Evolutionary conservation across 2,113 vertebrate species (phyloP), one percentile per base, ranked within the genome.

Genomic region (Ondatra zibethicus): DNA sequence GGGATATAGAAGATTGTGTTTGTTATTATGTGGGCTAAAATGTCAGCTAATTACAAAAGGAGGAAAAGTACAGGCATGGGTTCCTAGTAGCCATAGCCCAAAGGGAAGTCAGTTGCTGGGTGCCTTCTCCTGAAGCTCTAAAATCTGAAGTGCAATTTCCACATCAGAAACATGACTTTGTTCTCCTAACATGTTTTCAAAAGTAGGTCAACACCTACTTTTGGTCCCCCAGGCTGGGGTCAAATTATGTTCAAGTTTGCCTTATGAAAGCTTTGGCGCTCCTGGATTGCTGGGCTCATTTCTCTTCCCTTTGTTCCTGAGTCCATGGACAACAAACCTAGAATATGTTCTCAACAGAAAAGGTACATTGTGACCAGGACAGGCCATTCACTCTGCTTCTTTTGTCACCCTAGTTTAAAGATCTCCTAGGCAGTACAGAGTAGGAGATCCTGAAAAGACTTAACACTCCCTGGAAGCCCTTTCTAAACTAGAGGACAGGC

Each of bases 401-500:
- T 93, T 87, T 81, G 94, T 92, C 73, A 89, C 27, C 65, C 42
- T 19, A 42, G 45, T 93, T 78, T 50, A 92, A 94, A 92, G 50
- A 21, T 87, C 93, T 92, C 93, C 85, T 89, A 89, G 55, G 95
- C 61, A 70, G n/a, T 89, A 96, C 93, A 81, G 82, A 84, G 89
- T 29, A 94, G 47, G 86, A 81, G 94, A 82, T 91, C 91, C 5
- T 52, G 76, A 63, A 55, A 66, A 55, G 5, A n/a, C 5, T 9
- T 23, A 50, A 47, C 36, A 8, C 36, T 7, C 86, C 36, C 8
- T 65, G 19, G 14, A 96, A 86, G 82, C 39, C 91, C 21, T 93
- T 66, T 77, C 78, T 93, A 97, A 96, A 93, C 92, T 0, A 0
- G 61, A 97, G 96, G 95, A 95, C 85, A 93, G 97, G 81, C 25